phyloP scores from a whole-genome alignment of 2,888 invertebrate genomes.

The Girardia tigrina region DNA sequence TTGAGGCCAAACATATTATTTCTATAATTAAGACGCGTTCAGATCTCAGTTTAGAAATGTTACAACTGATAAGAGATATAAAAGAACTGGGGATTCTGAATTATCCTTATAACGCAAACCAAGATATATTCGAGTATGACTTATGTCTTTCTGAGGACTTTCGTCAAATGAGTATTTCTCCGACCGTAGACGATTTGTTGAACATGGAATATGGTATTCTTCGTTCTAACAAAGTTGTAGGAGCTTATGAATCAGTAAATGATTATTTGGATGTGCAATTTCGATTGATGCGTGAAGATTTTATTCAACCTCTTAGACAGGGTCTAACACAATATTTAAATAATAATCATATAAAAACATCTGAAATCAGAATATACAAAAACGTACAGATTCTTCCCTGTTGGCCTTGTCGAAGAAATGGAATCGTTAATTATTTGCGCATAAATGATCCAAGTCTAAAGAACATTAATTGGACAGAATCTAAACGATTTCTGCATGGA shows the following conservation, averaged over 20 bases:
- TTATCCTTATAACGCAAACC: too few species aligned
- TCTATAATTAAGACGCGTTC: too few species aligned
- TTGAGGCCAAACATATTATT: too few species aligned
- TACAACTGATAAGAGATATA: too few species aligned
- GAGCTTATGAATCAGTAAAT: constrained; percentile 57
- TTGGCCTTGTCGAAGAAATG: neutral
- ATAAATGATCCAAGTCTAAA: neutral
- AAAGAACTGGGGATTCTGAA: too few species aligned
- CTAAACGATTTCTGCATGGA: neutral
- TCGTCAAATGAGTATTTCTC: neutral
- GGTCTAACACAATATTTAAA: constrained; percentile 46
- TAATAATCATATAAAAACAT: neutral
- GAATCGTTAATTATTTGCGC: neutral
- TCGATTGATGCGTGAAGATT: constrained; percentile 66
- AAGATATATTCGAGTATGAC: too few species aligned
- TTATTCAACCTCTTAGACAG: constrained; percentile 61
- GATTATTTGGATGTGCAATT: constrained; percentile 67
- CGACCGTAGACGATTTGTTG: neutral
- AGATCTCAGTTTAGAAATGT: too few species aligned
- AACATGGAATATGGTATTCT: constrained; percentile 46
- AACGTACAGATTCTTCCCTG: neutral
- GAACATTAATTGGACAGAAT: neutral
- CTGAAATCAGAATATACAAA: neutral
- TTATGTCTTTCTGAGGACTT: neutral
- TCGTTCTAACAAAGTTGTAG: constrained; percentile 56